Base-by-base conservation (phyloP, 1,140 invertebrate species). In the Pectinophora gossypiella region DNA sequence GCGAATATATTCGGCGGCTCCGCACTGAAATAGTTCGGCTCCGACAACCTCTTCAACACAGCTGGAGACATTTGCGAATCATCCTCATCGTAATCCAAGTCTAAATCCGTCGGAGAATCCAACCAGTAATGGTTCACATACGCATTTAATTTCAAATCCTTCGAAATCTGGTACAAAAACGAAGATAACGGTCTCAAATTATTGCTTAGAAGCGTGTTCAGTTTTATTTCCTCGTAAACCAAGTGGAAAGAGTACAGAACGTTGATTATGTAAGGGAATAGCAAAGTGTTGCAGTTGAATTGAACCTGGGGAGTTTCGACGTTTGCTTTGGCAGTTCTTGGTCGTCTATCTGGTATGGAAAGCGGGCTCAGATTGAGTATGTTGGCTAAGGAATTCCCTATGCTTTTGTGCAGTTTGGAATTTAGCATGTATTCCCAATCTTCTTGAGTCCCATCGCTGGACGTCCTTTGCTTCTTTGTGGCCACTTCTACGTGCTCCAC, bases 201-300 rank as follows among this genome's bases (percentile, higher is more conserved):
- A 50, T 93, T 91, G 16, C 89, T 90, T 55, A 94, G 88, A 1
- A 95, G 84, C 0, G 90, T 89, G 69, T 96, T 94, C 23, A 98
- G 75, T 80, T 98, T 98, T 0, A 97, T 89, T 72, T 98, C 96
- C 90, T 98, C 97, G 78, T 98, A 98, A 0, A 97, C 86, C 9
- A 98, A 86, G 88, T 98, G 97, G 23, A 98, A 87, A 0, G 94
- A 90, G 78, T 93, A 96, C 36, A 97, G 88, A 19, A 97, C 89
- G 20, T 93, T 81, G 12, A 94, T 90, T 7, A 96, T 90, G 66
- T 94, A 91, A 0, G 91, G 89, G 72, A 95, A 97, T 0, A 98
- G 83, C 13, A 92, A 75, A 1, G 94, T 90, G 56, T 91, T 91
- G 0, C 84, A 85, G 53, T 94, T 94, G 19, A 95, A 90, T 63